Base-by-base conservation (phyloP, 2,113 vertebrate species). In the Ctenodactylus gundi region DNA sequence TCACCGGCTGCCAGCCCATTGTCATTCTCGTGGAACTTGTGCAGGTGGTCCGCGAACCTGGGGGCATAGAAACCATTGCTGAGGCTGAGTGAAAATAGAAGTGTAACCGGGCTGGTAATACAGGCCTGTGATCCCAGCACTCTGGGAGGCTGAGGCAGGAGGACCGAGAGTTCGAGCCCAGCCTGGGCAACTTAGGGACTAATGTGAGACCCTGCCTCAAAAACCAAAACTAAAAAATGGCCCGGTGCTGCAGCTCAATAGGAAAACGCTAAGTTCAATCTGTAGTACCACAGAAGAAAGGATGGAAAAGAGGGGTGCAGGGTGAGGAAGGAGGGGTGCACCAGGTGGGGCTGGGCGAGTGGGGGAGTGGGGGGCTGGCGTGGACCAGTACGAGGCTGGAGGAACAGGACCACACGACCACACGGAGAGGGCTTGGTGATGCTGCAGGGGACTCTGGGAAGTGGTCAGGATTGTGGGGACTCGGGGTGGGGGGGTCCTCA, bases 1-100 rank as follows among this genome's bases (percentile, higher is more conserved):
- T 98, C 98, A 6, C 94, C 97, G 1, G 95, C 97, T 0, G 93
- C 97, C 0, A 80, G 93, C 0, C 84, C 97, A 0, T 75, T 94
- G 7, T 98, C 98, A 0, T 98, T 98, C 98, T 99, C 98, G 0
- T 99, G 99, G 98, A 99, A 99, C 85, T 98, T 98, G 97, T 99
- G 99, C 82, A 99, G 94, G 94, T 99, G 99, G 96, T 99, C 99
- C 0, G 99, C 97, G 0, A 99, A 99, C 98, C 99, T 99, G 98
- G 95, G 96, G 96, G 21, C n/a, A 89, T 4, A 77, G 77, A 90
- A 83, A 84, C 21, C 64, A 51, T 55, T 36, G 78, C 65, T 96
- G 73, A 92, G 44, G 15, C 51, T 0, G 3, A 41, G 57, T 20
- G 4, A 2, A 9, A 68, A n/a, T n/a, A 31, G n/a, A 15, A 27